Evolutionary conservation across 1,140 invertebrate species (phyloP), one percentile per base, ranked within the genome.

Genomic region (Cyclargus thomasi): DNA sequence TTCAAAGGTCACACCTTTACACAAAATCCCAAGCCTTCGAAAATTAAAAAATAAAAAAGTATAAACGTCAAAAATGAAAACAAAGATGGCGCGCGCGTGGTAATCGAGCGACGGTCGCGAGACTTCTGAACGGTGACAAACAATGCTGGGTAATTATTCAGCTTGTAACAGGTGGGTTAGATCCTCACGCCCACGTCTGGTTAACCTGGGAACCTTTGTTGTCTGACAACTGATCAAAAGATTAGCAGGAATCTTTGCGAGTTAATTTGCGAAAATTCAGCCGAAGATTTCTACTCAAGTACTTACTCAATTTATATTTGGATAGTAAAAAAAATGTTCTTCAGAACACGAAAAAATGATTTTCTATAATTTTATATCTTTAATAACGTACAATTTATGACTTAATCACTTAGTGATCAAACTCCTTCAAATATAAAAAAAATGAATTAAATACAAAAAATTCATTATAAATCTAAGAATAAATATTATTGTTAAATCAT

Each of bases 121-220:
- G 68, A 69, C 77, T 80, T 86, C 77, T 88, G 82, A 75, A 66
- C 55, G 75, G 79, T 83, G 81, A 86, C 83, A 88, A 85, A 88
- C 83, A 85, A 85, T 85, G 72, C 70, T 53, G 70, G 76, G 76
- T 70, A 67, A 83, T 79, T 87, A 85, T 85, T 84, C 82, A 84
- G 79, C 81, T 82, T 75, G 79, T 73, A 80, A 80, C 83, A 85
- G 82, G 83, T 85, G 82, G 74, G 76, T 77, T 70, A 72, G 72
- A 70, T 57, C 55, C 36, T 47, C 18, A 65, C 64, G 59, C 23
- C 64, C 53, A 57, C 55, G 53, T 29, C 14, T 47, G 10, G 14
- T 47, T 47, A 47, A 16, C 10, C 39, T 1, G 14, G 39, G 39
- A 47, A 16, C 39, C 39, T 47, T 47, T 47, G 39, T 47, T 47